phyloP scores from a whole-genome alignment of 2,113 vertebrate genomes.

The Gila orcuttii region DNA sequence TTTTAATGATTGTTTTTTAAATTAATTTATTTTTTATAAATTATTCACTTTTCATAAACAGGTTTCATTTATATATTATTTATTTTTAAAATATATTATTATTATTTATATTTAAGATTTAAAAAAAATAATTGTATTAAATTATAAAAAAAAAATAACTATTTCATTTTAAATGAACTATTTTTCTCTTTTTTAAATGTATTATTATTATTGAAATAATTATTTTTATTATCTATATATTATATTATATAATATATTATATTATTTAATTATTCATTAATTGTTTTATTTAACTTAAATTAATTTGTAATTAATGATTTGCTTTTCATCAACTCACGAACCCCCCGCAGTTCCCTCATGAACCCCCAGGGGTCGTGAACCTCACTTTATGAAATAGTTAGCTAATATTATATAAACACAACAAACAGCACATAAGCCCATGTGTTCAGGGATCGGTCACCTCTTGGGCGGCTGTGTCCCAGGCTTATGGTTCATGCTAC shows the following conservation, averaged over 20 bases:
- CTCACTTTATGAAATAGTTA: not conserved
- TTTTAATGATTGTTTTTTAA: no score
- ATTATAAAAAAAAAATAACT: not conserved
- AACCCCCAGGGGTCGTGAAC: not conserved
- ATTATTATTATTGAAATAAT: not conserved
- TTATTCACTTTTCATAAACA: no score
- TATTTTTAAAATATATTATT: no score
- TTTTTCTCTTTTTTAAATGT: not conserved
- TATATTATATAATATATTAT: no score
- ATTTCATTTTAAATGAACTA: not conserved
- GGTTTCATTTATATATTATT: no score
- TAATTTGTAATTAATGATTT: not conserved
- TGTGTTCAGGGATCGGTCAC: conserved; percentile 68
- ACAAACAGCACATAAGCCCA: not conserved
- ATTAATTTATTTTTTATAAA: no score
- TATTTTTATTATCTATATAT: not conserved
- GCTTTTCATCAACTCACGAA: not conserved
- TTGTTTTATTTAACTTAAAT: no score
- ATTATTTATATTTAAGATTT: not conserved
- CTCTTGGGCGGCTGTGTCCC: conserved; percentile 84
- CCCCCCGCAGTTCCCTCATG: not conserved
- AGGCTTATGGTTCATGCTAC: conserved; percentile 84
- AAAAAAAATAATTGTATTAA: not conserved
- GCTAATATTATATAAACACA: not conserved
- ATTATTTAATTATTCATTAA: not conserved